Base-by-base conservation (phyloP, 1,140 invertebrate genomes). In the Lordiphosa clarofinis region DNA sequence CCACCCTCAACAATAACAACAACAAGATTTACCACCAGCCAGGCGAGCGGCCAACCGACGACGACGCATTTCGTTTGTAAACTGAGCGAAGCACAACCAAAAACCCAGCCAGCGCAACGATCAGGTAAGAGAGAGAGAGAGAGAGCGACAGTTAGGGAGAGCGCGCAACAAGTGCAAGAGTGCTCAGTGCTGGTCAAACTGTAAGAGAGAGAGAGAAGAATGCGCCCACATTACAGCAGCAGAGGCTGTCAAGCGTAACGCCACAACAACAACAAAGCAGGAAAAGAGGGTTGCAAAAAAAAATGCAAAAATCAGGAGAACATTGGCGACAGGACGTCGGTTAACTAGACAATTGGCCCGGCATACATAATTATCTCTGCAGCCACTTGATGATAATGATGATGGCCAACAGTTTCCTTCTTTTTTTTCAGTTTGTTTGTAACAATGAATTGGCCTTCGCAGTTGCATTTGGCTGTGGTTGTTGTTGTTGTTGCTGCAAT, bases 191-290 rank as follows among this genome's bases (percentile, higher is more conserved):
- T 24, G 42, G 15, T 43, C 40, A 73, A 73, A 73, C 61, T 65
- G 42, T 37, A 56, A n/a, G n/a, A n/a, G n/a, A n/a, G n/a, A n/a
- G n/a, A n/a, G n/a, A n/a, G n/a, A n/a, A n/a, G n/a, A n/a, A n/a
- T n/a, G n/a, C n/a, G n/a, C n/a, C n/a, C n/a, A n/a, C n/a, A n/a
- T n/a, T n/a, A 33, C 6, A 39, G 31, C 35, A 38, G 15, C 1
- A 57, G 43, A 66, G 56, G 81, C 70, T 79, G 53, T 79, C 70
- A 79, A 79, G 74, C 75, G 74, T 57, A 79, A 79, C 71, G 57
- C 53, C 48, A 28, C 43, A 39, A 21, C 28, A 53, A 52, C 31
- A 58, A 48, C 37, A 56, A 37, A 46, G 24, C 49, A 58, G 64
- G 60, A 67, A 67, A 40, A 49, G 64, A 54, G 62, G 40, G 35